A percentile compares a stretch with the other conserved stretches of the same genome.
phyloP scores from a whole-genome alignment of 2,113 vertebrate genomes.

The Sceloporus undulatus region DNA sequence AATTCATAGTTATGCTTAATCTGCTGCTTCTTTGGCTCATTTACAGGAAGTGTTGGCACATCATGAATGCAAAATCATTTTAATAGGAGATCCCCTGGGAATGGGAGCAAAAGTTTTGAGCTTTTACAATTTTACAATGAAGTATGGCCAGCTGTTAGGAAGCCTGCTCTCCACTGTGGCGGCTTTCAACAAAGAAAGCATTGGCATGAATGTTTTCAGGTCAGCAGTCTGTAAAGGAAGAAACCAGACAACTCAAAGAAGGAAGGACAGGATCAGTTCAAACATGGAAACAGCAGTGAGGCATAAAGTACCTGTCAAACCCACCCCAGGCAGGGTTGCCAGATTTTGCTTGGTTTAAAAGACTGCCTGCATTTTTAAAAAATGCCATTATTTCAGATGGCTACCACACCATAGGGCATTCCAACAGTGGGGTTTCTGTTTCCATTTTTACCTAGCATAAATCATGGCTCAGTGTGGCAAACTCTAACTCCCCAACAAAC shows the following conservation, averaged over 20 bases:
- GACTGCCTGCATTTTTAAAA: background rate
- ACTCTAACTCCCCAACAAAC: background rate
- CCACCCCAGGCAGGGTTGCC: background rate
- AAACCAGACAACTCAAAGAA: constrained; percentile 45
- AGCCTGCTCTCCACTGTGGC: constrained; percentile 34
- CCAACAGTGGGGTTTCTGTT: background rate
- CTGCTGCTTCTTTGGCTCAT: constrained; percentile 79
- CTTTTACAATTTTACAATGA: constrained; percentile 76
- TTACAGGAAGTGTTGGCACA: constrained; percentile 80
- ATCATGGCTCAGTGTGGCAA: background rate
- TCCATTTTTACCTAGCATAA: background rate
- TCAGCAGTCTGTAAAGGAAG: constrained; percentile 63
- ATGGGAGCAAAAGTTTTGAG: constrained; percentile 78
- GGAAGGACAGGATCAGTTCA: constrained; percentile 31
- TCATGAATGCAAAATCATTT: constrained; percentile 84
- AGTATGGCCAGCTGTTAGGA: constrained; percentile 66
- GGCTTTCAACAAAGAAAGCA: constrained; percentile 45
- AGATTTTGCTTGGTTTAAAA: constrained; percentile 9
- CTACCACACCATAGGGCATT: constrained; percentile 8
- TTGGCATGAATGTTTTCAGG: constrained; percentile 60
- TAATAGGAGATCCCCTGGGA: constrained; percentile 81
- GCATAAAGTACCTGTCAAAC: constrained; percentile 33
- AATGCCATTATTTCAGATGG: constrained; percentile 21
- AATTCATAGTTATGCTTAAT: constrained; percentile 84
- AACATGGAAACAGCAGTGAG: constrained; percentile 22